Percentiles rank a stretch among this genome's conserved stretches.
Conservation (phyloP, 2,888 invertebrate genomes). For the Noctua comes region DNA sequence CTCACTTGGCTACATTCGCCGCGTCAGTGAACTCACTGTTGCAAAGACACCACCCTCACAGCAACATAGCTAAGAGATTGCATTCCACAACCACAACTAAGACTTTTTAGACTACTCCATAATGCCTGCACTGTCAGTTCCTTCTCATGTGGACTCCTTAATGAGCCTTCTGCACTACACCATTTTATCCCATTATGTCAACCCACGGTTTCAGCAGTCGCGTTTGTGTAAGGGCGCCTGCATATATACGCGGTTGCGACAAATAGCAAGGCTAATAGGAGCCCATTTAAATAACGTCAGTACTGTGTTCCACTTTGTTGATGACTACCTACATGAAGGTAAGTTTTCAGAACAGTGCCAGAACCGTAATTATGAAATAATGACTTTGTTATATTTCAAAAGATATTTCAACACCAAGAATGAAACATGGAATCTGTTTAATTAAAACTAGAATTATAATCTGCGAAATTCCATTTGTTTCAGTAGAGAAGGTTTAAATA, state of each 20-base stretch:
- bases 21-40: not conserved
- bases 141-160: conserved; percentile 10
- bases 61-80: not conserved
- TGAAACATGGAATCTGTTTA: conserved; percentile 33
- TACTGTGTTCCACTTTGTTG: conserved; percentile 36
- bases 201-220: conserved; percentile 28
- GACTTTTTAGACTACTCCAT: not conserved
- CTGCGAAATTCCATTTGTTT: conserved; percentile 40
- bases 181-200: conserved; percentile 34
- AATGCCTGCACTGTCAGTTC: not conserved
- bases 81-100: not conserved
- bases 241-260: conserved; percentile 47
- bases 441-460: conserved; percentile 53
- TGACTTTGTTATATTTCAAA: not conserved
- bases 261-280: conserved; percentile 46
- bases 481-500: conserved; percentile 42
- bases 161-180: conserved; percentile 44
- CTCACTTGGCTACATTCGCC: not conserved
- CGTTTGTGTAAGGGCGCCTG: conserved; percentile 39
- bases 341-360: conserved; percentile 17
- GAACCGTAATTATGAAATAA: conserved; percentile 22
- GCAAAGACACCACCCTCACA: not conserved
- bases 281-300: conserved; percentile 60
- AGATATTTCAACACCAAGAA: conserved; percentile 24
- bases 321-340: conserved; percentile 26